Percentiles rank a stretch among this genome's conserved stretches.
phyloP scores from a whole-genome alignment of 2,888 invertebrate genomes.

The Epiblema foenella region DNA sequence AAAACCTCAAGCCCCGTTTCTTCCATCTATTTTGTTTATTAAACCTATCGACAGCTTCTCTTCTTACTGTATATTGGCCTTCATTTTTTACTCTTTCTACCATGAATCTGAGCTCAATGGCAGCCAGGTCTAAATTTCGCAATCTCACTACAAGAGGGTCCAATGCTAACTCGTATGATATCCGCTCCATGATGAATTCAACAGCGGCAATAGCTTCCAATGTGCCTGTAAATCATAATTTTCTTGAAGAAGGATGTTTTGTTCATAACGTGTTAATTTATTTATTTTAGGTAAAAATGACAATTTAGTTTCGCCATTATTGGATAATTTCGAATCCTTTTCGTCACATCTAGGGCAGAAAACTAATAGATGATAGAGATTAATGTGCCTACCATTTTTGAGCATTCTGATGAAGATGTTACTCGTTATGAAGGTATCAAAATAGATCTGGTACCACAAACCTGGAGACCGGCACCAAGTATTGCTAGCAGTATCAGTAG shows the following conservation, averaged over 20 bases:
- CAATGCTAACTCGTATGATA: constrained; percentile 72
- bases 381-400: no score
- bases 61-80: constrained; percentile 77
- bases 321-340: no score
- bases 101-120: constrained; percentile 62
- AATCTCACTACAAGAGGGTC: constrained; percentile 81
- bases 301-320: no score
- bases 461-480: constrained; percentile 58
- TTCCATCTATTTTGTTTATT: constrained; percentile 88
- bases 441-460: neutral
- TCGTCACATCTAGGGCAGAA: no score
- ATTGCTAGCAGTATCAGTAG: constrained; percentile 65
- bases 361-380: no score
- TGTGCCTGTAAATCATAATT: constrained; percentile 56
- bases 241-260: no score
- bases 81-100: constrained; percentile 77
- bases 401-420: no score
- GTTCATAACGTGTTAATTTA: no score
- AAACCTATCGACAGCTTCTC: constrained; percentile 73
- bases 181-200: constrained; percentile 86
- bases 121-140: constrained; percentile 66
- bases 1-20: constrained; percentile 86
- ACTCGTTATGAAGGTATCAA: neutral
- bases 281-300: no score
- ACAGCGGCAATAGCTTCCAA: constrained; percentile 79